A percentile compares a stretch with the other conserved stretches of the same genome.
These are phyloP conservation scores for Enhydra lutris DNA, from an alignment of 2,113 vertebrate species.

Conservation along the genomic window DNA sequence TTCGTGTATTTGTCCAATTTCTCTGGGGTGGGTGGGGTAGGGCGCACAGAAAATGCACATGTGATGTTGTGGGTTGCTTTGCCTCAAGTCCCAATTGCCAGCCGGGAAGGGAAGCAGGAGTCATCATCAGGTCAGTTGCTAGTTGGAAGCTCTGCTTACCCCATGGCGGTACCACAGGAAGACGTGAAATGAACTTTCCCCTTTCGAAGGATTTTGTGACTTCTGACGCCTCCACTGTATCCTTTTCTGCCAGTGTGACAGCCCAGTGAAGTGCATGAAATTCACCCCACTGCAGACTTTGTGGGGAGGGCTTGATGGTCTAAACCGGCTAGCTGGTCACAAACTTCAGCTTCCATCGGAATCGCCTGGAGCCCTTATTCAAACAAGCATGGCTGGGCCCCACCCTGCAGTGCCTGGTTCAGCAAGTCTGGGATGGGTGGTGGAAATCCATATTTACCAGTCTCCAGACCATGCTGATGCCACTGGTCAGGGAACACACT, in stretches of 20 bases:
- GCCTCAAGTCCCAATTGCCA: background rate
- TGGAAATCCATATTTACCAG: background rate
- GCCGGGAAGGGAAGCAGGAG: background rate
- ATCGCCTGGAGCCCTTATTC: background rate
- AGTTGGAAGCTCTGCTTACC: background rate
- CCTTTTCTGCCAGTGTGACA: background rate
- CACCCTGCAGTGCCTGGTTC: background rate
- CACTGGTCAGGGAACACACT: background rate
- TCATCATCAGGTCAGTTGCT: background rate
- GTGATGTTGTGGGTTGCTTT: background rate
- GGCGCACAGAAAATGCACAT: background rate
- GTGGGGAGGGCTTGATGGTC: background rate
- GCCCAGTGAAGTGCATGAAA: background rate
- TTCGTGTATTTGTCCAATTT: background rate
- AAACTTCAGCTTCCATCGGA: background rate
- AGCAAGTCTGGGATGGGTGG: background rate
- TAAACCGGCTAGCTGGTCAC: background rate
- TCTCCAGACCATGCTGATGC: background rate
- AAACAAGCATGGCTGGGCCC: background rate
- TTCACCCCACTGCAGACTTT: background rate
- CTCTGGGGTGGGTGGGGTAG: background rate
- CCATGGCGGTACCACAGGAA: background rate
- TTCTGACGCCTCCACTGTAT: background rate
- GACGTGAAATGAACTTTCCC: background rate
- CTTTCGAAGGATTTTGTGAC: background rate